A percentile compares a stretch with the other conserved stretches of the same genome.
Evolutionary conservation across 2,113 vertebrate species (phyloP).

Genomic region (Micromys minutus): DNA sequence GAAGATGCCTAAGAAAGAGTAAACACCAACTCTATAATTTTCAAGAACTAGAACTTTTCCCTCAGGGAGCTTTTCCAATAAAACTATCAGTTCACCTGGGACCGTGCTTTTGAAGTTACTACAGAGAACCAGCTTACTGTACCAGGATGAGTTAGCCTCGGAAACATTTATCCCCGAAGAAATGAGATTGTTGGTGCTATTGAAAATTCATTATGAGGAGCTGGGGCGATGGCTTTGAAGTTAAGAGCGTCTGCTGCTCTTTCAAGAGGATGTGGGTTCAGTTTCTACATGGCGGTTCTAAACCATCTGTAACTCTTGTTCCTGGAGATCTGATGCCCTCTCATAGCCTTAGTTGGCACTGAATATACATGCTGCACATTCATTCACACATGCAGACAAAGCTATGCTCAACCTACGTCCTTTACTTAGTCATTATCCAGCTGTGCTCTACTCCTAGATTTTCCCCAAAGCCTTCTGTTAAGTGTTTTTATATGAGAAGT

Average conservation of each 20-base stretch:
- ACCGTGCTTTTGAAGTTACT: not conserved
- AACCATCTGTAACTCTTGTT: not conserved
- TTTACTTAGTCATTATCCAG: not conserved
- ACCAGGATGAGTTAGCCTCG: not conserved
- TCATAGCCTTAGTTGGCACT: not conserved
- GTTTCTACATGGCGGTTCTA: not conserved
- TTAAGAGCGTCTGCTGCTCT: not conserved
- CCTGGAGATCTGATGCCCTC: not conserved
- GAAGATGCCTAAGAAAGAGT: not conserved
- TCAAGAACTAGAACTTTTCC: not conserved
- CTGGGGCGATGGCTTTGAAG: not conserved
- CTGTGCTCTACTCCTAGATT: not conserved
- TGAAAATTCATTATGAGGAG: constrained; percentile 33
- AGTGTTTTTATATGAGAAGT: not conserved
- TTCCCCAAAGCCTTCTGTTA: constrained; percentile 9
- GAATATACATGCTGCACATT: not conserved
- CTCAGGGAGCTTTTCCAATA: not conserved
- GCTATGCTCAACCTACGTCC: not conserved
- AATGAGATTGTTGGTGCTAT: not conserved
- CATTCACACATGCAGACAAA: not conserved
- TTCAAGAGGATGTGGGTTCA: not conserved
- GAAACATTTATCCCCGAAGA: constrained; percentile 24
- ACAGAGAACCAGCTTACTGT: not conserved
- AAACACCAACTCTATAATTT: not conserved
- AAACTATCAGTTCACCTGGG: not conserved